Evolutionary conservation across 2,113 vertebrate genomes (phyloP).

Genomic region (Romanogobio albipinnatus): DNA sequence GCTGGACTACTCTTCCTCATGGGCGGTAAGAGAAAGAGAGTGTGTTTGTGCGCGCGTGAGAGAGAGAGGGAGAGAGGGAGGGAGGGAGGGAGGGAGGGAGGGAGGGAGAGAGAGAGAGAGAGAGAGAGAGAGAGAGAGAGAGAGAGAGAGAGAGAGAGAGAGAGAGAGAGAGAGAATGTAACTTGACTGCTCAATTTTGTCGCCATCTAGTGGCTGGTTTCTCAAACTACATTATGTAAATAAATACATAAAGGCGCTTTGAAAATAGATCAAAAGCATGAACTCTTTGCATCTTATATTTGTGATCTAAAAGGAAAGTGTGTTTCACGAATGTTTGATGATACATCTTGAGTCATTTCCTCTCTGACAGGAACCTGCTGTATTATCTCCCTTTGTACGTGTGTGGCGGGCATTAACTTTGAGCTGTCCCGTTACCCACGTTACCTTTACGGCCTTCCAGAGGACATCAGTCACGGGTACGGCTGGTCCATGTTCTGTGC

Average conservation of each 20-base stretch:
- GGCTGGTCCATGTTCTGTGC: conserved; percentile 98
- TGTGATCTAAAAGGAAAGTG: neutral
- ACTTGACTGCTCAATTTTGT: neutral
- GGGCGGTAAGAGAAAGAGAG: conserved; percentile 82
- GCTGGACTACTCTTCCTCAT: conserved; percentile 93
- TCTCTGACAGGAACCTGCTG: conserved; percentile 86
- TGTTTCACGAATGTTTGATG: neutral
- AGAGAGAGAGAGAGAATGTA: neutral
- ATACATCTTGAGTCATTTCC: conserved; percentile 35
- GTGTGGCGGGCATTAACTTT: conserved; percentile 93
- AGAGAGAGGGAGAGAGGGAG: neutral
- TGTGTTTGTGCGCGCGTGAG: neutral
- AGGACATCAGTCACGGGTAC: conserved; percentile 95
- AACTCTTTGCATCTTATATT: conserved; percentile 2
- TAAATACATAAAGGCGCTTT: neutral
- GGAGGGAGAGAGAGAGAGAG: conserved; percentile 54
- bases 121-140: neutral
- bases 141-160: conserved; percentile 53
- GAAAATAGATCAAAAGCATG: neutral
- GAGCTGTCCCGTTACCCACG: conserved; percentile 93
- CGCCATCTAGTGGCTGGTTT: conserved; percentile 38
- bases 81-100: no score
- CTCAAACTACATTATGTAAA: neutral
- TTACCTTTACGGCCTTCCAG: conserved; percentile 89
- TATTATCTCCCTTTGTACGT: conserved; percentile 94